Conservation (phyloP, 2,113 vertebrate species). For the Plectropomus leopardus region DNA sequence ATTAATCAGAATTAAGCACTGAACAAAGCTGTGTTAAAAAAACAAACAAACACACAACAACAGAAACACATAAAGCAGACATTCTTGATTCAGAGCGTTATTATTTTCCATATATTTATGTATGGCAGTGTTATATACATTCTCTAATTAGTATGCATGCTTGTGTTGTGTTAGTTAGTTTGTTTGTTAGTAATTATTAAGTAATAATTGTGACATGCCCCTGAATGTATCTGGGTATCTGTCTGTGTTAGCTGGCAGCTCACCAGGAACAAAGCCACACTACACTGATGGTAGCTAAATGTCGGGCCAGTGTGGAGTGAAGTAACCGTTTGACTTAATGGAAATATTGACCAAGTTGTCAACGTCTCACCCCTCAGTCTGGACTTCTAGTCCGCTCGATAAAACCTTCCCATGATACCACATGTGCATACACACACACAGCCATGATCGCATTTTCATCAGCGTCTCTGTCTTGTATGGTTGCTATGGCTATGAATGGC, state of each 20-base stretch:
- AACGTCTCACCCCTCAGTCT: conserved; percentile 59
- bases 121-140: background rate
- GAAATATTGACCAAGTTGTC: conserved; percentile 73
- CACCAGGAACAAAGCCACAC: conserved; percentile 40
- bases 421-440: conserved; percentile 44
- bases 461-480: conserved; percentile 59
- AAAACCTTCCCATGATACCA: conserved; percentile 71
- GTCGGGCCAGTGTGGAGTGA: conserved; percentile 42
- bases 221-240: conserved; percentile 5
- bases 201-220: background rate
- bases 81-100: background rate
- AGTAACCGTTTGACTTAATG: conserved; percentile 68
- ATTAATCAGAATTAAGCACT: too few relatives aligned
- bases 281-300: conserved; percentile 42
- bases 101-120: background rate
- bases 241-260: conserved; percentile 31
- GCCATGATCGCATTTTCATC: conserved; percentile 45
- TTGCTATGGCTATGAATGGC: conserved; percentile 58
- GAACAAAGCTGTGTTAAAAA: too few relatives aligned
- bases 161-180: conserved; percentile 3
- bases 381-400: conserved; percentile 60
- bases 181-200: background rate
- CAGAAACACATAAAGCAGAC: background rate
- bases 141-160: background rate
- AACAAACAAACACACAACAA: too few relatives aligned